Percentiles rank a stretch among this genome's conserved stretches.
These are phyloP conservation scores for Entomobrya proxima DNA, from an alignment of 2,888 invertebrate species.

Conservation along the genomic window DNA sequence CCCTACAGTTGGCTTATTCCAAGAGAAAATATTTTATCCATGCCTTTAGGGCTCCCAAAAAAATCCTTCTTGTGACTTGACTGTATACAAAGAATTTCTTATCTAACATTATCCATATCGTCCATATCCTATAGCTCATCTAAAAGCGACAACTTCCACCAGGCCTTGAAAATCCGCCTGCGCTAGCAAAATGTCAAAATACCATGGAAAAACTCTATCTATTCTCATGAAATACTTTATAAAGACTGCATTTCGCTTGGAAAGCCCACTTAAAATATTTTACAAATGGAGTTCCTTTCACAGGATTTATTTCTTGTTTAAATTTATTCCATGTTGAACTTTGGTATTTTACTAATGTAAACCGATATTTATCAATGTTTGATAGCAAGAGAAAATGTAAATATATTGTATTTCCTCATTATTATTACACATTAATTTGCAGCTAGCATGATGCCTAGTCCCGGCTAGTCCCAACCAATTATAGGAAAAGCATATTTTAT, in stretches of 20 bases:
- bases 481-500: neutral
- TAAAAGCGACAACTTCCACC: no score
- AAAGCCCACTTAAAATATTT: no score
- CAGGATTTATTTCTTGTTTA: no score
- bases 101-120: no score
- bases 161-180: no score
- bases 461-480: neutral
- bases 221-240: neutral
- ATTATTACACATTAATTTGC: neutral
- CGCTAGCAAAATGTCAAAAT: constrained; percentile 33
- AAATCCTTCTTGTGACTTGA: no score
- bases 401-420: neutral
- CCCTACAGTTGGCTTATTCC: no score
- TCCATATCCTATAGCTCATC: no score
- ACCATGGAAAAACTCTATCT: neutral
- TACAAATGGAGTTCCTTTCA: neutral
- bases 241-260: neutral
- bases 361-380: no score
- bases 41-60: no score
- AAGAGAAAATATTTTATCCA: no score
- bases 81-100: no score
- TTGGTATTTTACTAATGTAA: neutral
- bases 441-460: neutral
- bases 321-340: neutral
- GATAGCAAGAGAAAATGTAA: neutral